phyloP scores from a whole-genome alignment of 2,797 vertebrate species.

The Mareca penelope region DNA sequence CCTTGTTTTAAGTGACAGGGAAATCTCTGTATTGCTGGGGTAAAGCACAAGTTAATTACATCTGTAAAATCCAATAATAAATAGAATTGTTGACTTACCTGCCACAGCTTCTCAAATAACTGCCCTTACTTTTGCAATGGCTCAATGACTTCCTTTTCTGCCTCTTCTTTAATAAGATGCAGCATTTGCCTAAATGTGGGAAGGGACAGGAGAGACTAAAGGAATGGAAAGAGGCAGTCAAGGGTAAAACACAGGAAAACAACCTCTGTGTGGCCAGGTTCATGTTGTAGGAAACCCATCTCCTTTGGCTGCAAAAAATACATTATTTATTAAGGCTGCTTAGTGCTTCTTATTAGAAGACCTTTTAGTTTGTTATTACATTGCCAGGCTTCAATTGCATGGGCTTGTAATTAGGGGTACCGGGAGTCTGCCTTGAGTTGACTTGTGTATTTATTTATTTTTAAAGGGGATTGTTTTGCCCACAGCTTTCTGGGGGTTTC shows the following conservation, averaged over 20 bases:
- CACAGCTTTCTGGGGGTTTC: rapidly evolving
- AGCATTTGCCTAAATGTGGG: neutral
- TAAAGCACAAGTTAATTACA: neutral
- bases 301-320: neutral
- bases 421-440: neutral
- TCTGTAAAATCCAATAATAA: neutral
- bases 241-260: neutral
- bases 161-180: neutral
- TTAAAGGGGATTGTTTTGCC: neutral
- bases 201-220: neutral
- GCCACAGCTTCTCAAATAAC: neutral
- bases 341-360: neutral
- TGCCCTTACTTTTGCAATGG: neutral
- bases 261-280: neutral
- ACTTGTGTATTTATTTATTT: neutral
- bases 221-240: neutral
- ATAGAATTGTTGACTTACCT: neutral
- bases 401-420: neutral
- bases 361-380: neutral
- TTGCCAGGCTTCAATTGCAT: neutral
- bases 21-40: neutral
- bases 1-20: neutral
- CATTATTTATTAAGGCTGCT: neutral
- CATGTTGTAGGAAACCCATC: neutral
- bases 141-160: neutral